Evolutionary conservation across 2,797 vertebrate species (phyloP), one percentile per base, ranked within the genome.

Genomic region (Pangasius djambal): DNA sequence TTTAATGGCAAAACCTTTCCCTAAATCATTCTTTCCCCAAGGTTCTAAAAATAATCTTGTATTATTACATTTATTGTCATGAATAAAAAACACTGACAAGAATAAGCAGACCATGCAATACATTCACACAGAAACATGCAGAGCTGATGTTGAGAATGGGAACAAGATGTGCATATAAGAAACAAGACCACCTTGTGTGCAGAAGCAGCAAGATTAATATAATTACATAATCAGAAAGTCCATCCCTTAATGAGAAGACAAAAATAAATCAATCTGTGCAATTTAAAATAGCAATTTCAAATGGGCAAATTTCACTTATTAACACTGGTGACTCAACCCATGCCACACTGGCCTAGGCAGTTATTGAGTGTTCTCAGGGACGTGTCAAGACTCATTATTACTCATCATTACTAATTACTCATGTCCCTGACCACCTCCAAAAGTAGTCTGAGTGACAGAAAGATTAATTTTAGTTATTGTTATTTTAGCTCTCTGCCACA

Each of bases 11-110:
- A 67, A 67, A n/a, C 28, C 3, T 28, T 28, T 50, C 44, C 40
- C 40, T 44, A 16, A 50, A 77, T 50, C 10, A 50, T 77, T 77
- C 25, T n/a, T 77, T 28, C 25, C 25, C 25, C 25, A n/a, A 50
- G 74, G 44, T 28, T n/a, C 37, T 40, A 15, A 67, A n/a, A 65
- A 65, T 65, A 13, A 67, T 31, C 34, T 70, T 72, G 18, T 72
- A 40, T 72, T 72, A 22, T 72, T 72, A 40, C 70, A 72, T 72
- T 72, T 74, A 40, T 74, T 44, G 37, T 74, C 37, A n/a, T 78
- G 28, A 52, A 52, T 55, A 18, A 52, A 52, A 77, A n/a, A n/a
- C 13, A 52, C 44, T 28, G 48, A 75, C 50, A 44, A 77, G 44
- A 77, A 77, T 52, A 31, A 78, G 13, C 13, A 52, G 75, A 78